Conservation (phyloP, 2,888 invertebrate species). For the Agrotis puta region DNA sequence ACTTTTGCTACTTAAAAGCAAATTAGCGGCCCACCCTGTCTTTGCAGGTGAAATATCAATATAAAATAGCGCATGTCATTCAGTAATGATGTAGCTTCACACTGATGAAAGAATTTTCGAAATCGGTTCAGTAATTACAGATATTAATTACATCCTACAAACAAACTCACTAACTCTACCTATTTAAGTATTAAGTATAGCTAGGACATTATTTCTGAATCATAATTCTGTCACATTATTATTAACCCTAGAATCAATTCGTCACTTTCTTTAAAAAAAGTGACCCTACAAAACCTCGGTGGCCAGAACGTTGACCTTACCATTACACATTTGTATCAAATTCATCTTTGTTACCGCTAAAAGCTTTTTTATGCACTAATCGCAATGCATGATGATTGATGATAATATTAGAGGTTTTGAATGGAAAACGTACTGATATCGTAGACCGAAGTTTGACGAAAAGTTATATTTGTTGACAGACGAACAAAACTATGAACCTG, state of each 20-base stretch:
- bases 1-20: too few relatives aligned
- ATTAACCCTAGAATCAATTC: slow-evolving; percentile 27
- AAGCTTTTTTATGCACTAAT: slow-evolving; percentile 55
- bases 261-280: slow-evolving; percentile 13
- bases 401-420: slow-evolving; percentile 7
- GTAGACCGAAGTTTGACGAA: neutral
- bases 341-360: slow-evolving; percentile 50
- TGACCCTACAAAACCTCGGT: slow-evolving; percentile 8
- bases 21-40: too few relatives aligned
- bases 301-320: slow-evolving; percentile 17
- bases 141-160: too few relatives aligned
- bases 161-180: too few relatives aligned
- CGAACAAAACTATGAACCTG: too few relatives aligned
- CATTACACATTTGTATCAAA: slow-evolving; percentile 32
- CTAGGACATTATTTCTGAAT: neutral
- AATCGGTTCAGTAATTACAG: too few relatives aligned
- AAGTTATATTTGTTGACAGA: too few relatives aligned
- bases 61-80: too few relatives aligned
- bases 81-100: too few relatives aligned
- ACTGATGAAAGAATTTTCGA: too few relatives aligned
- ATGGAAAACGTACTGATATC: neutral
- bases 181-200: too few relatives aligned
- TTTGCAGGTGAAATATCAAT: too few relatives aligned
- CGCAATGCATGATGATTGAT: slow-evolving; percentile 48
- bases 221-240: neutral